phyloP scores from a whole-genome alignment of 2,888 invertebrate species.

The Sesamia inferens region DNA sequence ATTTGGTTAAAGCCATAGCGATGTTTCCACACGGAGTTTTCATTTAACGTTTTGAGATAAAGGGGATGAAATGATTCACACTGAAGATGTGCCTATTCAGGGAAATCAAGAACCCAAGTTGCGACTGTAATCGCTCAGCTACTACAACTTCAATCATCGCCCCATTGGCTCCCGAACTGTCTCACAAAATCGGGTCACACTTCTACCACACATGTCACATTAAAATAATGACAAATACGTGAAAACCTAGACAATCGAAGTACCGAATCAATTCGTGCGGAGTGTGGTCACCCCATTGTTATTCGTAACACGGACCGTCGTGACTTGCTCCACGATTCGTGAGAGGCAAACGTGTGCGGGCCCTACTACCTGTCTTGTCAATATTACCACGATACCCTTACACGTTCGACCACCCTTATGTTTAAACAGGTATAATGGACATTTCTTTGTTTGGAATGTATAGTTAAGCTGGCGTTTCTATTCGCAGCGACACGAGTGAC shows the following conservation, averaged over 20 bases:
- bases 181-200: conserved; percentile 9
- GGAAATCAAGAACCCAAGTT: neutral
- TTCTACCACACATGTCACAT: conserved; percentile 41
- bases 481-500: conserved; percentile 51
- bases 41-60: neutral
- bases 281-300: conserved; percentile 68
- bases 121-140: neutral
- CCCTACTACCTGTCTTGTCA: conserved; percentile 67
- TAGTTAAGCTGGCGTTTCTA: conserved; percentile 17
- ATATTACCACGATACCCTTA: conserved; percentile 33
- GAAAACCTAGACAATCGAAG: conserved; percentile 61
- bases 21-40: neutral
- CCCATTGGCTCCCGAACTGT: neutral
- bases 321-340: conserved; percentile 68
- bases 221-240: conserved; percentile 63
- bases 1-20: neutral
- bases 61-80: neutral
- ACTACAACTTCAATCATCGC: neutral
- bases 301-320: conserved; percentile 68
- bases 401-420: conserved; percentile 17
- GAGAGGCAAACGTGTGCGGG: conserved; percentile 67
- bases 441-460: conserved; percentile 6
- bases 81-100: neutral
- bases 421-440: neutral
- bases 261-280: conserved; percentile 66